These are phyloP conservation scores for Scaptomyza hsui DNA, from an alignment of 1,140 invertebrate species.

Conservation along the genomic window DNA sequence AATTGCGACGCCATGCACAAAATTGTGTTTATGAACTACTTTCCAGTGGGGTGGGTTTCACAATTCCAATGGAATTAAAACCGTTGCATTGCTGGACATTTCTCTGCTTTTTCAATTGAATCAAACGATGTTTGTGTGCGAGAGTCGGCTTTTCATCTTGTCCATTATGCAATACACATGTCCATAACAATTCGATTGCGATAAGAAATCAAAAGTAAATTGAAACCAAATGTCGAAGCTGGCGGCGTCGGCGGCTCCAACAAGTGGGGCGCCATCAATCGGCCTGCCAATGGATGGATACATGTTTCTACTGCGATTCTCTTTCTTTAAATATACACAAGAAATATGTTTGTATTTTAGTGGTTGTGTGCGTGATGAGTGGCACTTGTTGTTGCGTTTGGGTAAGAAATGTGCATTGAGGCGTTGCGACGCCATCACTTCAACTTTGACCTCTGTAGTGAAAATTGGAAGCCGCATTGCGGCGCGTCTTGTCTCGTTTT, in stretches of 20 bases:
- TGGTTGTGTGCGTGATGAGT: constrained; percentile 26
- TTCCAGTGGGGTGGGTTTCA: constrained; percentile 47
- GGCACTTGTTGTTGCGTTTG: constrained; percentile 45
- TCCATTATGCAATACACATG: constrained; percentile 66
- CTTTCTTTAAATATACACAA: constrained; percentile 19
- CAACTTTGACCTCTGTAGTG: constrained; percentile 68
- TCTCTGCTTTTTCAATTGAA: neutral
- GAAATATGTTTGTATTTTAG: neutral
- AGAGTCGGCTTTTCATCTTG: constrained; percentile 23
- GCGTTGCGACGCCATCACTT: constrained; percentile 50
- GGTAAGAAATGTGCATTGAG: constrained; percentile 55
- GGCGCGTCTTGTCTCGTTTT: constrained; percentile 12
- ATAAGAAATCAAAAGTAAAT: constrained; percentile 79
- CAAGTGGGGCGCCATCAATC: constrained; percentile 62
- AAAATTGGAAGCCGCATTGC: constrained; percentile 54
- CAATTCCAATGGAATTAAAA: neutral
- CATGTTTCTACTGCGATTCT: constrained; percentile 57
- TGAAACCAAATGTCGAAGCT: constrained; percentile 68
- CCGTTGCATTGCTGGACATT: neutral
- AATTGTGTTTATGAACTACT: neutral
- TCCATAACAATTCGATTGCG: constrained; percentile 59
- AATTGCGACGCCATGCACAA: constrained; percentile 30
- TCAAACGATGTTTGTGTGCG: constrained; percentile 5
- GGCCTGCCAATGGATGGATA: constrained; percentile 45
- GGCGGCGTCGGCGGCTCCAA: constrained; percentile 32